A percentile compares a stretch with the other conserved stretches of the same genome.
Evolutionary conservation across 2,113 vertebrate genomes (phyloP).

Genomic region (Mellivora capensis): DNA sequence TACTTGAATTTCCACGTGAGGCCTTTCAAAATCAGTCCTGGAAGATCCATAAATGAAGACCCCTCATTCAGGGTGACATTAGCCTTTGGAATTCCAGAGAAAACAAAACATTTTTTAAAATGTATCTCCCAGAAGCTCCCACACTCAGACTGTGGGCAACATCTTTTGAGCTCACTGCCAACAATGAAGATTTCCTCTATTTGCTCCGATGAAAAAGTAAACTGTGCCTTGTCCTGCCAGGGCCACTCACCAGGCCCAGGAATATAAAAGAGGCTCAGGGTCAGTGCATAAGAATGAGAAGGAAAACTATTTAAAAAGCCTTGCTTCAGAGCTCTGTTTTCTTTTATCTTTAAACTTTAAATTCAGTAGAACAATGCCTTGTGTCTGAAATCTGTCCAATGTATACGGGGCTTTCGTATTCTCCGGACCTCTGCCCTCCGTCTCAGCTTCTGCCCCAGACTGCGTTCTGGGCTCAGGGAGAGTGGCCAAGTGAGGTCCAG

Average conservation of each 20-base stretch:
- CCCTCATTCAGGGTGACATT: neutral
- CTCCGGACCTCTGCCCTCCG: too few relatives aligned
- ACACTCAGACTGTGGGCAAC: neutral
- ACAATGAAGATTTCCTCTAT: neutral
- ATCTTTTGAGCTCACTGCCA: neutral
- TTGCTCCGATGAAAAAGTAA: neutral
- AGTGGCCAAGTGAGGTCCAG: accelerated
- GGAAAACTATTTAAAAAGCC: too few relatives aligned
- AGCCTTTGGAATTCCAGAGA: neutral
- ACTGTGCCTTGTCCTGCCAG: neutral
- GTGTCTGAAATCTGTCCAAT: too few relatives aligned
- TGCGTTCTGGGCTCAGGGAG: neutral
- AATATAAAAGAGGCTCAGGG: neutral
- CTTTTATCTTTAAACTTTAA: neutral
- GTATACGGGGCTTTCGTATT: accelerated
- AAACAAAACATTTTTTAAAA: neutral
- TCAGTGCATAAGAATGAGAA: neutral
- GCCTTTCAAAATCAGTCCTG: neutral
- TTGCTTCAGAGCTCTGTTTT: neutral
- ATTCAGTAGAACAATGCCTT: neutral
- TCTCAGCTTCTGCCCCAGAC: neutral
- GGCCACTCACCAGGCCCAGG: neutral
- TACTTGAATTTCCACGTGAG: neutral
- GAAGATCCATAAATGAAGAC: neutral
- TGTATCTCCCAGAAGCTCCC: neutral